These are phyloP conservation scores for Anniella stebbinsi DNA, from an alignment of 2,797 vertebrate species.

Conservation along the genomic window DNA sequence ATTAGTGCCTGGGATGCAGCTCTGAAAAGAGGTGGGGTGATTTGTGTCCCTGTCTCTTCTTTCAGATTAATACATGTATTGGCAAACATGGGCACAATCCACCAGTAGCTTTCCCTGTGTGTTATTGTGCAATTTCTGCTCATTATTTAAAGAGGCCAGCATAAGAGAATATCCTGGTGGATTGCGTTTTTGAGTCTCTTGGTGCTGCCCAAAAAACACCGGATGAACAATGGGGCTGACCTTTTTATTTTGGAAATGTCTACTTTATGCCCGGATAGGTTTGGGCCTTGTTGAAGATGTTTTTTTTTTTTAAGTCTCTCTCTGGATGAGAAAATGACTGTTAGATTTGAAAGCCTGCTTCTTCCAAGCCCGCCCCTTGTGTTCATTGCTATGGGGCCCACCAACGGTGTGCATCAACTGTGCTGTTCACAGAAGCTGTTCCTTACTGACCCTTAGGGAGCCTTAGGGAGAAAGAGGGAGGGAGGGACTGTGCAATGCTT, in stretches of 20 bases:
- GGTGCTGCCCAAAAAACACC: slow-evolving; percentile 22
- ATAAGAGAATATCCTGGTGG: slow-evolving; percentile 28
- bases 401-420: neutral
- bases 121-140: neutral
- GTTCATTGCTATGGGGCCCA: neutral
- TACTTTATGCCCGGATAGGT: slow-evolving; percentile 19
- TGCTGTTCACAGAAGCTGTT: neutral
- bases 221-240: slow-evolving; percentile 4
- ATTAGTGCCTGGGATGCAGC: slow-evolving; percentile 30
- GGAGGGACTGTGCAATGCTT: rapidly evolving
- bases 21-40: neutral
- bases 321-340: slow-evolving; percentile 15
- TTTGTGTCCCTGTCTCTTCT: slow-evolving; percentile 20
- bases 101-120: no score
- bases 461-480: neutral
- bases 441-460: neutral
- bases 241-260: slow-evolving; percentile 40
- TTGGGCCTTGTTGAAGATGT: neutral
- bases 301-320: slow-evolving; percentile 12
- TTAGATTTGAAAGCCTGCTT: neutral
- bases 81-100: no score
- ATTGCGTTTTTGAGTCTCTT: neutral
- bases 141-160: neutral
- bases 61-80: slow-evolving; percentile 39
- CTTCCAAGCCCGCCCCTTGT: neutral